Percentiles rank a stretch among this genome's conserved stretches.
phyloP scores from a whole-genome alignment of 35 echinoderm and acorn worm genomes.

The Patiria miniata region DNA sequence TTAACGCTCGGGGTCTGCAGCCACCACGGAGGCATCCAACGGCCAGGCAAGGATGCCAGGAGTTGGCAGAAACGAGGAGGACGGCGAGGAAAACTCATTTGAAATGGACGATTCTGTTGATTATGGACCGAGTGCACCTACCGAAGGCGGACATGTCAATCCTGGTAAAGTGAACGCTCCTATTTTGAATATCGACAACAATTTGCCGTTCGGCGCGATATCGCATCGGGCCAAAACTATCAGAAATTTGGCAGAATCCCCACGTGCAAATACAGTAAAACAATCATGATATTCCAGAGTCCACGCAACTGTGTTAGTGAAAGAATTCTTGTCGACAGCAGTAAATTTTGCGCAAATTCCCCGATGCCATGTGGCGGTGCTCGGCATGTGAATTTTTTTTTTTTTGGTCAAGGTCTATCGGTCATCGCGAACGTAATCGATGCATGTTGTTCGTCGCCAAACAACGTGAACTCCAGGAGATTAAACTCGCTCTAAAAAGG shows the following conservation, averaged over 20 bases:
- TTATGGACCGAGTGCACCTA: slow-evolving; percentile 22
- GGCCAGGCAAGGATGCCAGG: slow-evolving; percentile 22
- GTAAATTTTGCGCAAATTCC: not conserved
- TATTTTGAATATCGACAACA: slow-evolving; percentile 55
- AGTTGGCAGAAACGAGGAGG: slow-evolving; percentile 37
- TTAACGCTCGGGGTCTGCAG: not conserved
- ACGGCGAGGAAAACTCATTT: slow-evolving; percentile 25
- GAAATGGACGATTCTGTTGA: slow-evolving; percentile 37
- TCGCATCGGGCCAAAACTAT: not conserved
- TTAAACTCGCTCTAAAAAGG: not conserved
- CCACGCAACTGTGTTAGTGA: too few species aligned
- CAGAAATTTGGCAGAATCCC: not conserved
- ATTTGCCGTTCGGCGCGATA: slow-evolving; percentile 17
- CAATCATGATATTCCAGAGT: too few species aligned
- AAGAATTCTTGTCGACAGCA: too few species aligned
- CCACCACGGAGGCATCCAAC: slow-evolving; percentile 12
- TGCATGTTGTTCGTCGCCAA: slow-evolving; percentile 23
- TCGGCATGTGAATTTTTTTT: not conserved
- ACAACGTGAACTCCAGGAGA: slow-evolving; percentile 17
- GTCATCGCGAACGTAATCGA: slow-evolving; percentile 75
- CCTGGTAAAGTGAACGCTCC: slow-evolving; percentile 31
- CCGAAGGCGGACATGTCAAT: slow-evolving; percentile 45
- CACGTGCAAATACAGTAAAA: too few species aligned
- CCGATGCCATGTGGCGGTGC: not conserved
- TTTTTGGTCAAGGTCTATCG: slow-evolving; percentile 76